Evolutionary conservation across 2,797 vertebrate species (phyloP), one percentile per base, ranked within the genome.

Genomic region (Microcaecilia unicolor): DNA sequence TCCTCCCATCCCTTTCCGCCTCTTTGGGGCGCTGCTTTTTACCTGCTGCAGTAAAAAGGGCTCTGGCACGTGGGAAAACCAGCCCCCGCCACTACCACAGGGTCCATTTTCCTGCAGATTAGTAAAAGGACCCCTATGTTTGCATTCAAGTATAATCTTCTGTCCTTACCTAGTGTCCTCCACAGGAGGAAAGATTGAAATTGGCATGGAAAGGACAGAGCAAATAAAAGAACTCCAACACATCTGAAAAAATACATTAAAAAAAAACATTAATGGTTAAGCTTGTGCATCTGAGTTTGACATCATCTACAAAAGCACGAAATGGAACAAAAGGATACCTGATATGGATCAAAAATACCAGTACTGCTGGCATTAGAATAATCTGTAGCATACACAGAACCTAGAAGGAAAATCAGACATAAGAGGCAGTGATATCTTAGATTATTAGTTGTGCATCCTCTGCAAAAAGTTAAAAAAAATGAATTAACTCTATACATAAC

Each of bases 281-380:
- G n/a, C n/a, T 22, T 22, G 11, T n/a, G 10, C 24, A 16, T 11
- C n/a, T 16, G 28, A 15, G 15, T 1, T 17, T 11, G 10, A 16
- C 12, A 14, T 10, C 12, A 41, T 15, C 28, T n/a, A 37, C 19
- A 30, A 37, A 28, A 16, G n/a, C 33, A 28, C 12, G 18, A 4
- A 19, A 1, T 26, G 48, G 48, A 6, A 26, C n/a, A n/a, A 37
- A 21, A 41, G n/a, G 67, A 35, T 67, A 99, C 95, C 86, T 76
- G 82, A 40, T 87, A 95, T 4, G 93, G 76, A 44, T 99, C 93
- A 53, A 97, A 98, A 19, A 97, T 31, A 6, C 84, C 95, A 2
- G 95, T 99, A 22, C 89, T 6, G 48, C 94, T 97, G 44, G 96
- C 94, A 61, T 92, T 98, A 6, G 96, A 99, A 62, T 83, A 95